phyloP scores from a whole-genome alignment of 1,140 invertebrate species.

The Trichonephila clavata region DNA sequence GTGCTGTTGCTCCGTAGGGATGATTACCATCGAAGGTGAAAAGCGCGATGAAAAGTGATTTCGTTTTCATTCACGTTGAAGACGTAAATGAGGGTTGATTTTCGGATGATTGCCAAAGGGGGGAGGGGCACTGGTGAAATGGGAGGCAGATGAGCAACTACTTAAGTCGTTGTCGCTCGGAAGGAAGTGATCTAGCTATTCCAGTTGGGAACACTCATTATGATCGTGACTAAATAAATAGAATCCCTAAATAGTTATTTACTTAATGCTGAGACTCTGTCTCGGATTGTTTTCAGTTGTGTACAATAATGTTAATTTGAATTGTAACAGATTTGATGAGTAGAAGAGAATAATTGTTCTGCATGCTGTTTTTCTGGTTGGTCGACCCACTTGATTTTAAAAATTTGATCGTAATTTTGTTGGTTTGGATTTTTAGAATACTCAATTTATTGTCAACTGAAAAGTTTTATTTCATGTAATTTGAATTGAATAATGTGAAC shows the following conservation, averaged over 20 bases:
- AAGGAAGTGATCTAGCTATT: background rate
- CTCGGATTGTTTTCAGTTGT: background rate
- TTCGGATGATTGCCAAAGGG: background rate
- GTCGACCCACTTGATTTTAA: too few relatives aligned
- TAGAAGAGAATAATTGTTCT: background rate
- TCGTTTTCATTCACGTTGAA: constrained; percentile 17
- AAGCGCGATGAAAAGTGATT: constrained; percentile 30
- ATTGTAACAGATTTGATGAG: background rate
- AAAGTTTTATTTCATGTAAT: too few relatives aligned
- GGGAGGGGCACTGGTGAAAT: too few relatives aligned
- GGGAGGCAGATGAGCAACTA: background rate
- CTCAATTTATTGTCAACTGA: too few relatives aligned
- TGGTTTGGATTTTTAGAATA: too few relatives aligned
- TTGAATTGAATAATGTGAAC: too few relatives aligned
- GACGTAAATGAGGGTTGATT: constrained; percentile 32
- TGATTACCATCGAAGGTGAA: constrained; percentile 16
- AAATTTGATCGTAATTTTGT: too few relatives aligned
- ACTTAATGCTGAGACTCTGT: background rate
- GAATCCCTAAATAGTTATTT: constrained; percentile 3
- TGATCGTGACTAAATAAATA: constrained; percentile 7
- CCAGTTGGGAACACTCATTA: background rate
- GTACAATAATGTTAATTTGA: background rate
- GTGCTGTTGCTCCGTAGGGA: background rate
- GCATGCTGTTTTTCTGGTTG: background rate
- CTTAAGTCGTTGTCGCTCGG: background rate